phyloP scores from a whole-genome alignment of 2,113 vertebrate genomes.

The Ariopsis seemanni region DNA sequence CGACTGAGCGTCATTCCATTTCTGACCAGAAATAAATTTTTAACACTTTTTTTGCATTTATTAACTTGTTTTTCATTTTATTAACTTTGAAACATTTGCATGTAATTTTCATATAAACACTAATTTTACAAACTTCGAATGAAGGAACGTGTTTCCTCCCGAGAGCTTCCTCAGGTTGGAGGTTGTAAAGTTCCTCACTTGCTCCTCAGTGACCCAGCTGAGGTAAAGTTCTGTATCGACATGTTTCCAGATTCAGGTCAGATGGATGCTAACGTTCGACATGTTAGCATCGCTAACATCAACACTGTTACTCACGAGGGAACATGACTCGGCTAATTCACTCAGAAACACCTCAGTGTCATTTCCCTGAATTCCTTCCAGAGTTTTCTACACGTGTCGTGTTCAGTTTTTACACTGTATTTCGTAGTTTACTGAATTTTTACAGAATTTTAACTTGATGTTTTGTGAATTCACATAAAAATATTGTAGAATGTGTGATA shows the following conservation, averaged over 20 bases:
- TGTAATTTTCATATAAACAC: not conserved
- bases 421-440: not conserved
- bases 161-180: not conserved
- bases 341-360: not conserved
- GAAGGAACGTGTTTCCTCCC: no score
- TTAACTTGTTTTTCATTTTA: not conserved
- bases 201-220: not conserved
- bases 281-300: not conserved
- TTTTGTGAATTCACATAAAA: not conserved
- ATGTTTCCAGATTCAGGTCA: not conserved
- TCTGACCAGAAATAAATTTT: no score
- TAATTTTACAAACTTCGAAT: not conserved
- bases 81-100: not conserved
- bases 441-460: not conserved
- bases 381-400: not conserved
- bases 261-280: not conserved
- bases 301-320: not conserved
- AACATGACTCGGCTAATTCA: not conserved
- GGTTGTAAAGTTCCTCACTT: not conserved
- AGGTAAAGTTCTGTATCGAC: not conserved
- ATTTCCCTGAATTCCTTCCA: not conserved
- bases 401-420: not conserved
- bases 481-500: not conserved
- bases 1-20: not conserved
- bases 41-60: not conserved